Conservation (phyloP, 2,113 vertebrate species). For the Rhabdornis inornatus region DNA sequence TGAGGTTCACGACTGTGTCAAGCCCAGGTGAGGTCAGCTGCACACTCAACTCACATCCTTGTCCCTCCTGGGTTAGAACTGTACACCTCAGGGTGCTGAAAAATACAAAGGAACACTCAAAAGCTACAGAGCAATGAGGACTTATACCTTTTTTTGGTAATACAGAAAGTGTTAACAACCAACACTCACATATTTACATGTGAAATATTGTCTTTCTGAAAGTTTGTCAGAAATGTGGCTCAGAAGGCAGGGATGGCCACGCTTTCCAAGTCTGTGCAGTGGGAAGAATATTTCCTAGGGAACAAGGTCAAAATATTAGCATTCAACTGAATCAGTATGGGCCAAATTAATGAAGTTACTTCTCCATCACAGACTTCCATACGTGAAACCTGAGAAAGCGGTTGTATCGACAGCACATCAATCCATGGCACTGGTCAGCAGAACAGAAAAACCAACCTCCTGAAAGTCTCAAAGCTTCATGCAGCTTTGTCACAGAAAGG, state of each 20-base stretch:
- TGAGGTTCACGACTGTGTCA: neutral
- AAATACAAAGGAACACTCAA: neutral
- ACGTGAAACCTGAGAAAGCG: conserved; percentile 24
- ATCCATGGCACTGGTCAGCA: conserved; percentile 3
- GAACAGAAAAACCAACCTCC: neutral
- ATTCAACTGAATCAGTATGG: neutral
- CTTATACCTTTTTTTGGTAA: neutral
- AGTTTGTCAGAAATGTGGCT: conserved; percentile 34
- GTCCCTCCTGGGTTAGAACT: neutral
- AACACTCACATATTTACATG: neutral
- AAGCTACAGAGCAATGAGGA: neutral
- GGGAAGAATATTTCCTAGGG: conserved; percentile 34
- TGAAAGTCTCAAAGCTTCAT: neutral
- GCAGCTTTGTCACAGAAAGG: conserved; percentile 18
- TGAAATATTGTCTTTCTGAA: conserved; percentile 12
- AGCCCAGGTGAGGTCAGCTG: neutral
- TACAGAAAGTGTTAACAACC: neutral
- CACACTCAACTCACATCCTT: neutral
- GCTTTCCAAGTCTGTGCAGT: conserved; percentile 21
- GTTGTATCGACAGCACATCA: conserved; percentile 54
- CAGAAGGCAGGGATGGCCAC: neutral
- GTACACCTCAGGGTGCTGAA: neutral
- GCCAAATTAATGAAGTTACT: conserved; percentile 52
- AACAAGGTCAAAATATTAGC: conserved; percentile 41
- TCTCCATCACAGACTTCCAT: neutral